Percentiles rank a stretch among this genome's conserved stretches.
Conservation (phyloP, 1,140 invertebrate genomes). For the Diabrotica undecimpunctata region DNA sequence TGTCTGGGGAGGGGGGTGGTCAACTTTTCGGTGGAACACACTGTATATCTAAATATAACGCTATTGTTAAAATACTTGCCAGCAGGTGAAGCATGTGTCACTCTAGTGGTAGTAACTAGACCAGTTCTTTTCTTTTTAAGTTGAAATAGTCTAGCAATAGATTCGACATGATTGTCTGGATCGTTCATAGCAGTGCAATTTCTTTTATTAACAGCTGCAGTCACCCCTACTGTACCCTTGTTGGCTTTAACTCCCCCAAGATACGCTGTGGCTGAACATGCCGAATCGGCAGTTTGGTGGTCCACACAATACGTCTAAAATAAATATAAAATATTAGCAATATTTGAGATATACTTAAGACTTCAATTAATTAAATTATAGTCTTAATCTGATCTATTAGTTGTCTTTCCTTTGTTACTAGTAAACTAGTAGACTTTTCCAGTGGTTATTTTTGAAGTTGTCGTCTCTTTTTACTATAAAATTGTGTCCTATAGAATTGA, state of each 20-base stretch:
- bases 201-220: constrained; percentile 58
- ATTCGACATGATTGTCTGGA: constrained; percentile 56
- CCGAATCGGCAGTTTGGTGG: constrained; percentile 71
- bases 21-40: too few species aligned
- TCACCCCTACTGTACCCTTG: constrained; percentile 72
- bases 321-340: background rate
- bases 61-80: constrained; percentile 10
- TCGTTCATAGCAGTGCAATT: constrained; percentile 58
- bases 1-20: too few species aligned
- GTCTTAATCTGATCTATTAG: too few species aligned
- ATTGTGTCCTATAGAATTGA: too few species aligned
- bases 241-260: constrained; percentile 83
- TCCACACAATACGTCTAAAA: constrained; percentile 80
- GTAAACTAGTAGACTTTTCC: too few species aligned
- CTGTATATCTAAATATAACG: too few species aligned
- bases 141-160: constrained; percentile 70
- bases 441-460: too few species aligned
- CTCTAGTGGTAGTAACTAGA: constrained; percentile 72
- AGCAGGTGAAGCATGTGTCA: constrained; percentile 78
- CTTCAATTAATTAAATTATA: too few species aligned
- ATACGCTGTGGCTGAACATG: constrained; percentile 71
- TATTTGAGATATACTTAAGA: too few species aligned
- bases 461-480: too few species aligned
- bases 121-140: constrained; percentile 70
- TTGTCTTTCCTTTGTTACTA: too few species aligned